Evolutionary conservation across 2,113 vertebrate species (phyloP).

Genomic region (Chitala chitala): DNA sequence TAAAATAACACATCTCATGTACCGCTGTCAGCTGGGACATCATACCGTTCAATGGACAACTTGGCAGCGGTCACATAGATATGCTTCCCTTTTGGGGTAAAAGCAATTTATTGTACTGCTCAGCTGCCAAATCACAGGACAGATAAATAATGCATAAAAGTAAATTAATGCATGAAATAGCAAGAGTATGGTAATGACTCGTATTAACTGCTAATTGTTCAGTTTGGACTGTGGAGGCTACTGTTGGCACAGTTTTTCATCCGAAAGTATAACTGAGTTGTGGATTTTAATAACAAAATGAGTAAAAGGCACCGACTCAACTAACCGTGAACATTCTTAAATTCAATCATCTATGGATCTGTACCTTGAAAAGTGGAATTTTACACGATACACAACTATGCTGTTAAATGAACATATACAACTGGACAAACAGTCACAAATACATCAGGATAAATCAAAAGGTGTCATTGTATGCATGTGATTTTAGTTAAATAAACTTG

Average conservation of each 20-base stretch:
- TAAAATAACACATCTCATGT: constrained; percentile 32
- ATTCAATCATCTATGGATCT: background rate
- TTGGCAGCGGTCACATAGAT: background rate
- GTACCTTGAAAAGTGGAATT: background rate
- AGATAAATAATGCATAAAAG: constrained; percentile 4
- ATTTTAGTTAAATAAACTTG: no score
- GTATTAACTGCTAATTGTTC: constrained; percentile 13
- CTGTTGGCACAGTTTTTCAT: background rate
- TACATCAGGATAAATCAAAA: no score
- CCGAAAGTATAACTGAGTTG: background rate
- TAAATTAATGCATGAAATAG: constrained; percentile 2
- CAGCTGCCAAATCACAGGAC: background rate
- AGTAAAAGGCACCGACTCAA: background rate
- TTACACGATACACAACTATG: no score
- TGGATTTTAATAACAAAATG: background rate
- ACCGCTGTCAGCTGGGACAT: constrained; percentile 22
- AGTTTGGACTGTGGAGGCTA: background rate
- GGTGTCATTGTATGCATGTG: background rate
- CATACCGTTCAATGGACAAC: background rate
- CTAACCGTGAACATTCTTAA: background rate
- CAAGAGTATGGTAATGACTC: constrained; percentile 5
- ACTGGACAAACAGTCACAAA: no score
- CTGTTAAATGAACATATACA: no score
- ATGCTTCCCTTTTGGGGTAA: constrained; percentile 15
- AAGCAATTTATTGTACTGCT: constrained; percentile 5